phyloP scores from a whole-genome alignment of 2,113 vertebrate species.

The Oncorhynchus keta region DNA sequence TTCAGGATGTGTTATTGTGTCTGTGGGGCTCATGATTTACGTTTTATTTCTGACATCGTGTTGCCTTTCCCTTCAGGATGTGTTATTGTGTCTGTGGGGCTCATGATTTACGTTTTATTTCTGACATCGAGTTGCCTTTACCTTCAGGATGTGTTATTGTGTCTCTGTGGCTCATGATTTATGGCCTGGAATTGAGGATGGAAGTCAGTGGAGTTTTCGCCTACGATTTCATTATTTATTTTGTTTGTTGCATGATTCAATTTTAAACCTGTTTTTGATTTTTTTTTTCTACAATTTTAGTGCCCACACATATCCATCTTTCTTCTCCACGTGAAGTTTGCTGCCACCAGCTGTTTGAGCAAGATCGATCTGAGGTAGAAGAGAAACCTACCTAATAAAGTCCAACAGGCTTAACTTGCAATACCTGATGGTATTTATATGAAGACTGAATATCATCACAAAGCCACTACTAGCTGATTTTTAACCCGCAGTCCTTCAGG shows the following conservation, averaged over 20 bases:
- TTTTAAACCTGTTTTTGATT: conserved; percentile 71
- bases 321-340: conserved; percentile 52
- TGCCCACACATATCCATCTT: conserved; percentile 66
- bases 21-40: conserved; percentile 1
- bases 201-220: conserved; percentile 56
- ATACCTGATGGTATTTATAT: conserved; percentile 50
- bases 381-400: conserved; percentile 12
- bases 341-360: conserved; percentile 45
- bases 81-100: conserved; percentile 15
- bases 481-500: conserved; percentile 40
- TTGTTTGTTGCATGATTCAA: conserved; percentile 64
- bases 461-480: conserved; percentile 47
- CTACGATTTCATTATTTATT: conserved; percentile 59
- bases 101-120: no score
- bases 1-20: neutral
- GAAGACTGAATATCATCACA: conserved; percentile 37
- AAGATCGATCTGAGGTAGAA: conserved; percentile 49
- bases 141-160: neutral
- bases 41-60: no score
- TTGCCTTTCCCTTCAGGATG: neutral
- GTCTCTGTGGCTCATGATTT: conserved; percentile 51
- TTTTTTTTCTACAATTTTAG: conserved; percentile 57
- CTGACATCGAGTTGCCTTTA: no score
- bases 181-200: conserved; percentile 63
- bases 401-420: conserved; percentile 40